Evolutionary conservation across 2,113 vertebrate species (phyloP), one percentile per base, ranked within the genome.

Genomic region (Gymnogyps californianus): DNA sequence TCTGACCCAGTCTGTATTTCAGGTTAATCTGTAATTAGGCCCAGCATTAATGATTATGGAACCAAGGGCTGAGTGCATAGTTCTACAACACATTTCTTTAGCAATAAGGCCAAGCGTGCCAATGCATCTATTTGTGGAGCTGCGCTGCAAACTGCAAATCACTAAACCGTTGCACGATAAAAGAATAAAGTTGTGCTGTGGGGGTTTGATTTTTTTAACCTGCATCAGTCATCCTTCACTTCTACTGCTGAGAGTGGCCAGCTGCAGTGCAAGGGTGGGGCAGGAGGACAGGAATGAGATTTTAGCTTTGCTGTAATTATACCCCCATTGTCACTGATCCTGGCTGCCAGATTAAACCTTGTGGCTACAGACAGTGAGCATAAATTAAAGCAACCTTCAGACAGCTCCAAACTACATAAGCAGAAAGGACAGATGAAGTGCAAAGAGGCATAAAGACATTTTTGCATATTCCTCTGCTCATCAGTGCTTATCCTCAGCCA

Each of bases 1-100:
- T 8, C 65, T 84, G 87, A 82, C 20, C 47, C 47, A 72, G 77
- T 83, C 87, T 3, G 4, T 76, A 40, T 59, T 91, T 76, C 61
- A 32, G 49, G 96, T 97, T 95, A 96, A 96, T 94, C 78, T 95
- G 82, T 96, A 96, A 91, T 93, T 89, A 89, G 61, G 54, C 28
- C 52, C 65, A 72, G 70, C 22, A 87, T 57, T 94, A 95, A 96
- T 80, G 81, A 95, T 88, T 93, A 47, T 1, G 75, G 81, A 82
- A 82, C 74, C 49, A 65, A 96, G 78, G 93, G 61, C 78, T 94
- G 91, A 95, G 77, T 94, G 87, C 89, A 93, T 6, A 62, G 76
- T 26, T 89, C 59, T 67, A 9, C 0, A 0, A 62, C 55, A 57
- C 29, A 17, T 72, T 89, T 55, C 59, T 97, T 81, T 52, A 81